These are phyloP conservation scores for Aphaenogaster ashmeadi DNA, from an alignment of 1,140 invertebrate species.

Conservation along the genomic window DNA sequence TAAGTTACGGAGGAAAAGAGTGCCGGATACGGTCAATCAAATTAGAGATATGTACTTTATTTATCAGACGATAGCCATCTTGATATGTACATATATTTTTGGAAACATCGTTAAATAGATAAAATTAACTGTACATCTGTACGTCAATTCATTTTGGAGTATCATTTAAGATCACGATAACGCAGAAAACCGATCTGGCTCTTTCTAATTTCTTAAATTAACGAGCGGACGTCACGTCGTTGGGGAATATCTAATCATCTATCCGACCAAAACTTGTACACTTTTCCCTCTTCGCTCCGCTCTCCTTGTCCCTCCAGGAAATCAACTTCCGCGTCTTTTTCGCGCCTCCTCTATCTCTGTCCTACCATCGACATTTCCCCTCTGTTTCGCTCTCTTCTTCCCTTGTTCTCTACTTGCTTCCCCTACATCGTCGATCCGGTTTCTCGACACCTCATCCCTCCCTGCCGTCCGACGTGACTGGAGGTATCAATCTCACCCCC, in stretches of 20 bases:
- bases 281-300: constrained; percentile 32
- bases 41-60: not conserved
- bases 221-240: constrained; percentile 71
- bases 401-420: constrained; percentile 59
- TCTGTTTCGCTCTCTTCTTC: not conserved
- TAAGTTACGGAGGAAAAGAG: not conserved
- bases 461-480: constrained; percentile 78
- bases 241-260: constrained; percentile 74
- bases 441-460: constrained; percentile 80
- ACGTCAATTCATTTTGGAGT: constrained; percentile 25
- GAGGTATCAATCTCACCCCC: constrained; percentile 83
- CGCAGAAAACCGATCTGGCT: constrained; percentile 63
- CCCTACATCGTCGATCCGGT: constrained; percentile 75
- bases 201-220: constrained; percentile 76
- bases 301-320: constrained; percentile 46
- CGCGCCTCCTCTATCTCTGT: constrained; percentile 9
- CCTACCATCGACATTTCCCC: not conserved
- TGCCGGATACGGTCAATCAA: not conserved
- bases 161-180: constrained; percentile 72
- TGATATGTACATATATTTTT: not conserved
- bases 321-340: constrained; percentile 63
- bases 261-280: constrained; percentile 76
- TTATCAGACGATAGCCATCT: not conserved
- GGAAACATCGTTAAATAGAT: not conserved
- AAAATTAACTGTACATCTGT: constrained; percentile 15